Conservation (phyloP, 2,888 invertebrate genomes). For the Acheta domesticus region DNA sequence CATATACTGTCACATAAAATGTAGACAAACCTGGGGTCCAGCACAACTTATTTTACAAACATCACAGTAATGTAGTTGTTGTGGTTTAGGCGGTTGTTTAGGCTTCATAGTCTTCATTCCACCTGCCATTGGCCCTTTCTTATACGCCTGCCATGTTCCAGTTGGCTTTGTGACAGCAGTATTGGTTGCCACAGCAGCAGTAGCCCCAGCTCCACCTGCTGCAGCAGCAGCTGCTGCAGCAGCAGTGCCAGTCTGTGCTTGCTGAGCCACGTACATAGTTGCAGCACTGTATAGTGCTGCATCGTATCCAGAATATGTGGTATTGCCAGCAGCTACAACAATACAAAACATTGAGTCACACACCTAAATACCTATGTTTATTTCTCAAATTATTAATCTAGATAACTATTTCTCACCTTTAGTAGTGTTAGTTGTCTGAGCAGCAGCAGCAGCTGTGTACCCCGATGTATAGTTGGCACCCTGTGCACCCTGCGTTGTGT, state of each 20-base stretch:
- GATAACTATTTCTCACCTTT: constrained; percentile 30
- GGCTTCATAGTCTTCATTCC: constrained; percentile 61
- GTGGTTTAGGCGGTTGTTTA: constrained; percentile 83
- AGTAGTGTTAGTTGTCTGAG: constrained; percentile 47
- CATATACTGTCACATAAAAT: no score
- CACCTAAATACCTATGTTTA: constrained; percentile 31
- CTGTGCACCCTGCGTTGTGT: constrained; percentile 38
- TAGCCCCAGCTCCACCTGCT: constrained; percentile 22
- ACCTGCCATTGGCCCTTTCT: constrained; percentile 48
- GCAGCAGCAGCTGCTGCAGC: constrained; percentile 25
- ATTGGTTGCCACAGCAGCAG: constrained; percentile 37
- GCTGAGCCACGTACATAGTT: constrained; percentile 89
- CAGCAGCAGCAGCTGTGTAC: constrained; percentile 49
- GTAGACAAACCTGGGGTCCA: constrained; percentile 68
- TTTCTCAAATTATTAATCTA: constrained; percentile 18
- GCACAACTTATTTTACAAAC: constrained; percentile 98
- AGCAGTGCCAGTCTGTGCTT: constrained; percentile 49
- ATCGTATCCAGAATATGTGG: constrained; percentile 83
- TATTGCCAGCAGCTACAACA: constrained; percentile 60
- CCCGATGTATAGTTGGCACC: constrained; percentile 40
- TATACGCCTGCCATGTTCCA: constrained; percentile 61
- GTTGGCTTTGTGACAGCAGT: constrained; percentile 44
- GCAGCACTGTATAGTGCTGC: constrained; percentile 94
- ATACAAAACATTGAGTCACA: constrained; percentile 42
- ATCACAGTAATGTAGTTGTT: constrained; percentile 96